Evolutionary conservation across 2,113 vertebrate species (phyloP).

Genomic region (Andinoacara biseriatus): DNA sequence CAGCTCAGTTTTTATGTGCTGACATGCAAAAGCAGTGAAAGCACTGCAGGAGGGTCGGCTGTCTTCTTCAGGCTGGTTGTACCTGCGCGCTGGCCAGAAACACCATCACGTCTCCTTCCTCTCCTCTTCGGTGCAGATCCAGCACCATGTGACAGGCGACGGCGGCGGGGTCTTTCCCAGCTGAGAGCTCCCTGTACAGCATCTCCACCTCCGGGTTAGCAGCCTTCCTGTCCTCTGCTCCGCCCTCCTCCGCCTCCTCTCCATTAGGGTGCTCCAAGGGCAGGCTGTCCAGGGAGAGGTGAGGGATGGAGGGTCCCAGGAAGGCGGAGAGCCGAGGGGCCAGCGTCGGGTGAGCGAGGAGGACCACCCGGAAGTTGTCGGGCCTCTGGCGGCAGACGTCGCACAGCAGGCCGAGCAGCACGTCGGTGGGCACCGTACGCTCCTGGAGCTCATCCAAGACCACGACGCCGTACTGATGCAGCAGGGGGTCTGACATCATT

Average conservation of each 20-base stretch:
- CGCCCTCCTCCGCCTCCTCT: neutral
- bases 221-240: neutral
- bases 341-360: slow-evolving; percentile 80
- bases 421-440: slow-evolving; percentile 89
- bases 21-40: neutral
- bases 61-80: neutral
- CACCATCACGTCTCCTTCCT: slow-evolving; percentile 85
- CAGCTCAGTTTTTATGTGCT: neutral
- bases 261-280: slow-evolving; percentile 15
- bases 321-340: slow-evolving; percentile 81
- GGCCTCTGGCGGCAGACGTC: slow-evolving; percentile 86
- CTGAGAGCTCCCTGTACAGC: slow-evolving; percentile 75
- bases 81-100: slow-evolving; percentile 91
- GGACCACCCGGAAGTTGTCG: slow-evolving; percentile 85
- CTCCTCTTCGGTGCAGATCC: slow-evolving; percentile 85
- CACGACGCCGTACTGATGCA: slow-evolving; percentile 86
- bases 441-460: slow-evolving; percentile 93
- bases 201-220: slow-evolving; percentile 69
- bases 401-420: slow-evolving; percentile 89
- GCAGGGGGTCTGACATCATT: slow-evolving; percentile 90
- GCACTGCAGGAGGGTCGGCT: neutral
- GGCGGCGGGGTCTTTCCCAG: slow-evolving; percentile 64
- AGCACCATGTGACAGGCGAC: slow-evolving; percentile 88
- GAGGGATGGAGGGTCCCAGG: slow-evolving; percentile 73
- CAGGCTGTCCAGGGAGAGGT: slow-evolving; percentile 70